Evolutionary conservation across 2,113 vertebrate species (phyloP).

Genomic region (Ondatra zibethicus): DNA sequence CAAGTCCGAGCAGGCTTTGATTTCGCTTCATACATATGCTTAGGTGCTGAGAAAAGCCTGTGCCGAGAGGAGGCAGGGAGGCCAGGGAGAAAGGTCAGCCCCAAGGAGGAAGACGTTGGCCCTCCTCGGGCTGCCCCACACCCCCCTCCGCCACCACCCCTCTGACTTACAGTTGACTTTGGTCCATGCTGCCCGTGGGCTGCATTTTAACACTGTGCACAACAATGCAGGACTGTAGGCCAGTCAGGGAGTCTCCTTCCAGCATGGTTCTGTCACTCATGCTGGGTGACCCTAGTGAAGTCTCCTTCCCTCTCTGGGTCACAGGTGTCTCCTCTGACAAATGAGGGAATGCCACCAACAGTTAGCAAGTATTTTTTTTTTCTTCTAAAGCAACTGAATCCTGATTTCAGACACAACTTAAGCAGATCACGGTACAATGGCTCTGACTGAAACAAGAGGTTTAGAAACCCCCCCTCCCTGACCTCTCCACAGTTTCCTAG

Average conservation of each 20-base stretch:
- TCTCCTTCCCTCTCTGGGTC: conserved; percentile 52
- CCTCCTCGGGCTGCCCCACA: conserved; percentile 61
- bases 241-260: background rate
- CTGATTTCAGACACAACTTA: background rate
- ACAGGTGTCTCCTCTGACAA: conserved; percentile 52
- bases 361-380: background rate
- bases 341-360: background rate
- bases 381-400: background rate
- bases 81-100: conserved; percentile 82
- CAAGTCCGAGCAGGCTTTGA: conserved; percentile 96
- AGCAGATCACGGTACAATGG: background rate
- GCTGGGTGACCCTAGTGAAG: background rate
- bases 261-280: background rate
- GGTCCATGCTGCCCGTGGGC: conserved; percentile 4
- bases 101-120: conserved; percentile 75
- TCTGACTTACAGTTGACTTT: conserved; percentile 83
- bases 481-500: background rate
- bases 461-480: background rate
- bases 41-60: conserved; percentile 95
- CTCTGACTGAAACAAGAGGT: background rate
- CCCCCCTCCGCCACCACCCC: background rate
- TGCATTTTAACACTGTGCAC: conserved; percentile 62
- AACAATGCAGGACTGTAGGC: background rate
- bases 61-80: conserved; percentile 62
- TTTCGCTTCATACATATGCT: conserved; percentile 98